phyloP scores from a whole-genome alignment of 2,888 invertebrate species.

The Tenthredo livida region DNA sequence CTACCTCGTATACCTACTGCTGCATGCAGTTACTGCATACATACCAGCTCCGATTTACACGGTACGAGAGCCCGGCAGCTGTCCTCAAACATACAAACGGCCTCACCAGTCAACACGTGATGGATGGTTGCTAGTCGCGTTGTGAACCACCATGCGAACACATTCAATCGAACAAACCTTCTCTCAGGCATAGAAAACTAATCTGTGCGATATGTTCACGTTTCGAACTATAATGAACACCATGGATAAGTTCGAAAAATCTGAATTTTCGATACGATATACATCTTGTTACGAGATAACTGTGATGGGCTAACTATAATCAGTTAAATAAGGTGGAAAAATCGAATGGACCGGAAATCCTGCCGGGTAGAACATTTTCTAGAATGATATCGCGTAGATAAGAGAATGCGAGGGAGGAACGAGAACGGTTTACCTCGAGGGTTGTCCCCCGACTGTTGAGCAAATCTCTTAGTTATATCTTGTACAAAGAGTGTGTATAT shows the following conservation, averaged over 20 bases:
- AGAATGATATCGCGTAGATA: slow-evolving; percentile 22
- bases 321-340: slow-evolving; percentile 40
- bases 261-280: background rate
- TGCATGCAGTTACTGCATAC: no score
- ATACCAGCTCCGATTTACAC: slow-evolving; percentile 20
- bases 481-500: background rate
- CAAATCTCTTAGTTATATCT: slow-evolving; percentile 12
- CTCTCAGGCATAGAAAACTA: background rate
- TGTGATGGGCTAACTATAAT: background rate
- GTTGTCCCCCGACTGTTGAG: background rate
- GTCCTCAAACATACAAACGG: slow-evolving; percentile 17
- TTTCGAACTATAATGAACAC: no score
- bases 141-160: background rate
- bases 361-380: background rate
- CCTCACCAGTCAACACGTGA: slow-evolving; percentile 15
- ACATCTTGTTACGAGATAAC: background rate
- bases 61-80: slow-evolving; percentile 5
- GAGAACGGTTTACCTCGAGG: background rate
- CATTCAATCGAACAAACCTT: background rate
- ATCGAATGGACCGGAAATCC: slow-evolving; percentile 29
- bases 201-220: background rate
- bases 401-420: background rate
- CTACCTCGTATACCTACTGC: no score
- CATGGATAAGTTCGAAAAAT: no score
- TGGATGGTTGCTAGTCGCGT: slow-evolving; percentile 8